Evolutionary conservation across 2,113 vertebrate genomes (phyloP).

Genomic region (Plecturocebus donacophilus): DNA sequence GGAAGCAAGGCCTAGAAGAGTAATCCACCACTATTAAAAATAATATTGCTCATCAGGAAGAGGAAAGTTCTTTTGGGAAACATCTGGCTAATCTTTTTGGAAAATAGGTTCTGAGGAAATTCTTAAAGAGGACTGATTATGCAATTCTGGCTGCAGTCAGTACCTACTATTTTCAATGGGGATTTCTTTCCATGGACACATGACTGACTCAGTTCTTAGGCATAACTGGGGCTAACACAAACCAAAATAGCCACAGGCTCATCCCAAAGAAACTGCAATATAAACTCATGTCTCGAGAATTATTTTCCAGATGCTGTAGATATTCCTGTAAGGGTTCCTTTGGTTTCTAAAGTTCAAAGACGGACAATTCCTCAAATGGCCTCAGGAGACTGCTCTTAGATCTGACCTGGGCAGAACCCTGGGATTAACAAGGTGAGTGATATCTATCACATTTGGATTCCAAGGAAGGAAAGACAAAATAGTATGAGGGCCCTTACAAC

Average conservation of each 20-base stretch:
- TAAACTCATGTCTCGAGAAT: background rate
- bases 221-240: background rate
- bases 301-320: background rate
- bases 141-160: background rate
- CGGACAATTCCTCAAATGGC: background rate
- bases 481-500: background rate
- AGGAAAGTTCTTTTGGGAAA: background rate
- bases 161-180: background rate
- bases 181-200: background rate
- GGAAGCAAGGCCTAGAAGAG: background rate
- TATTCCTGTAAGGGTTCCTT: background rate
- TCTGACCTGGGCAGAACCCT: background rate
- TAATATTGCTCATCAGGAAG: background rate
- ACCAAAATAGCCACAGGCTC: background rate
- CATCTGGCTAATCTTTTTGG: background rate
- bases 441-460: background rate
- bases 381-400: background rate
- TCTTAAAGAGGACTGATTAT: background rate
- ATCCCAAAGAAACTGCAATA: background rate
- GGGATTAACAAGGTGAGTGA: background rate
- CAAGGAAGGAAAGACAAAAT: background rate
- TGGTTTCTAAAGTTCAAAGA: background rate
- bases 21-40: background rate
- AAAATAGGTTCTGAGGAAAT: constrained; percentile 28
- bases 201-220: background rate